Base-by-base conservation (phyloP, 2,113 vertebrate genomes). In the Melanotaenia duboulayi region DNA sequence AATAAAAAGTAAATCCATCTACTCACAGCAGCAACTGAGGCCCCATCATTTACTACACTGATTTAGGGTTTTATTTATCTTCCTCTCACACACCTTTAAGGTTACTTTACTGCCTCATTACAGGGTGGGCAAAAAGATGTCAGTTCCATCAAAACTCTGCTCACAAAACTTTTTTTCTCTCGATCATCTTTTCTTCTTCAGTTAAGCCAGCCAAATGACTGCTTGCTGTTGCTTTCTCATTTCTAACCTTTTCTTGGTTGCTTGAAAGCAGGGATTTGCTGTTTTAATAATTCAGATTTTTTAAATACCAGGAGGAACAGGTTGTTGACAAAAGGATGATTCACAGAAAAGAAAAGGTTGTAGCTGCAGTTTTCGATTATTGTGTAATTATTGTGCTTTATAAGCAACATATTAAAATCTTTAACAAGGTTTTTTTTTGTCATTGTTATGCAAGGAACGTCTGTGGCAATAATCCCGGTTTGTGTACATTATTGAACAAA, bases 401-500 rank as follows among this genome's bases (percentile, higher is more conserved):
- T 11, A 39, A 49, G 48, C 58, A 25, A 35, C 22, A 48, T 28
- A 1, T 48, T 67, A 13, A 68, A 7, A 65, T 50, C 40, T 25
- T 28, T 78, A 55, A 60, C 48, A 49, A 44, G 25, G n/a, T 52
- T n/a, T n/a, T n/a, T 25, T 76, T 25, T 28, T 55, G 52, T 13
- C 0, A 11, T 37, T 28, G 8, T 35, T 61, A 46, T 8, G 8
- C 56, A 32, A 84, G 12, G 11, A 62, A 24, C 57, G 70, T 24
- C 40, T 72, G 78, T 52, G 69, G 19, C 1, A 42, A 8, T 28
- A 50, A 66, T 46, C 23, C 19, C 54, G 52, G 67, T 71, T 49
- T 69, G n/a, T 48, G 19, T 59, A 52, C 51, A 71, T 71, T 68
- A 25, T 61, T 42, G 60, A 84, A 70, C 35, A 75, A 80, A 57